Evolutionary conservation across 2,797 vertebrate species (phyloP).

Genomic region (Coregonus suidteri): DNA sequence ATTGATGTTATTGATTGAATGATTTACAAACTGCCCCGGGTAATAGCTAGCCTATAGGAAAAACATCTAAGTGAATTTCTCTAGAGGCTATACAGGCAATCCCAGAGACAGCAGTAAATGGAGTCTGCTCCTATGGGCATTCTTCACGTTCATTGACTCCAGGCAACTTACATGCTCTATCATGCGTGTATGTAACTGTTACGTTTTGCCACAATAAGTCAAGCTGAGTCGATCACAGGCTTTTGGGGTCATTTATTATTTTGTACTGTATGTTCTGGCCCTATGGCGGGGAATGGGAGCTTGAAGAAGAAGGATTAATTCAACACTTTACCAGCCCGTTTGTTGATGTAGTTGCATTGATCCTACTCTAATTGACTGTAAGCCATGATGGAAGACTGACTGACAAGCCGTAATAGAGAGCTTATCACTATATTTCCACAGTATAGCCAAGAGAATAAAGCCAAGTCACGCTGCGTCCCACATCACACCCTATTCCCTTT

Average conservation of each 20-base stretch:
- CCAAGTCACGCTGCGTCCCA: not conserved
- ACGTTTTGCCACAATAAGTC: constrained; percentile 28
- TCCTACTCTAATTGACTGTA: constrained; percentile 9
- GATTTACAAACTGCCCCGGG: constrained; percentile 55
- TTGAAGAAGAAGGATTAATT: constrained; percentile 23
- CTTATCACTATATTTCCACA: not conserved
- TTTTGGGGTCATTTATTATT: constrained; percentile 40
- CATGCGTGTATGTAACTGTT: constrained; percentile 6
- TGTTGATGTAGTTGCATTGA: constrained; percentile 35
- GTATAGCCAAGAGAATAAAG: not conserved
- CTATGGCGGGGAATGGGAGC: constrained; percentile 36
- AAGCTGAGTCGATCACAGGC: constrained; percentile 40
- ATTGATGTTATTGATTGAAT: constrained; percentile 66
- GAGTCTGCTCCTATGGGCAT: not conserved
- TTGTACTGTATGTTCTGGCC: constrained; percentile 32
- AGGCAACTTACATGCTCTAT: constrained; percentile 14
- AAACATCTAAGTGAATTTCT: not conserved
- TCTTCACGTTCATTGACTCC: not conserved
- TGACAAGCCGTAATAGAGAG: not conserved
- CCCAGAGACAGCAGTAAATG: not conserved
- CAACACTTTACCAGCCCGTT: constrained; percentile 14
- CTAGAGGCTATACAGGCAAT: too few relatives aligned
- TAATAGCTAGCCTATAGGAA: constrained; percentile 37
- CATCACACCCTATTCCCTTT: not conserved
- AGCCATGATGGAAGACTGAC: too few relatives aligned